Conservation (phyloP, 2,888 invertebrate species). For the Tetragonula carbonaria region DNA sequence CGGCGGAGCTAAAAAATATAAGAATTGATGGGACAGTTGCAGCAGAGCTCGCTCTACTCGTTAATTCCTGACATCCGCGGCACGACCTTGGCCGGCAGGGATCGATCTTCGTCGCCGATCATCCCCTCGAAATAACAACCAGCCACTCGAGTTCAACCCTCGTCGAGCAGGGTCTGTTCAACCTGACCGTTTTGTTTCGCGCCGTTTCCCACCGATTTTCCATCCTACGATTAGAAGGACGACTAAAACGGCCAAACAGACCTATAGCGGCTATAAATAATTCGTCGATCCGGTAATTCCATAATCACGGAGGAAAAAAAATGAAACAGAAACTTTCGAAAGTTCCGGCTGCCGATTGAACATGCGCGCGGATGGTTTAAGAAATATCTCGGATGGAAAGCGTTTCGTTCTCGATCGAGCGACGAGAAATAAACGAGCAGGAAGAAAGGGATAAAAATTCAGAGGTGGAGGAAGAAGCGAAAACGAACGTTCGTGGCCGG, state of each 20-base stretch:
- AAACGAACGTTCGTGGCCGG: constrained; percentile 35
- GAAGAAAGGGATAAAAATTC: constrained; percentile 8
- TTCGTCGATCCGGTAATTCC: no score
- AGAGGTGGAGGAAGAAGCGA: constrained; percentile 18
- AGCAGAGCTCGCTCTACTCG: neutral
- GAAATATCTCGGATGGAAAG: constrained; percentile 24
- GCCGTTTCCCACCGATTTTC: constrained; percentile 38
- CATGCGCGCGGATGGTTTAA: constrained; percentile 33
- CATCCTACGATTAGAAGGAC: neutral
- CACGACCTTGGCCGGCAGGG: constrained; percentile 9
- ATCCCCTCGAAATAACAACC: constrained; percentile 52
- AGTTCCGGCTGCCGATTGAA: neutral
- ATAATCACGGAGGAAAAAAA: no score
- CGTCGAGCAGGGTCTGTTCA: constrained; percentile 40
- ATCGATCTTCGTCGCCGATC: constrained; percentile 42
- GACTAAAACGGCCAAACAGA: no score
- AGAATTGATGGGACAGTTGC: constrained; percentile 21
- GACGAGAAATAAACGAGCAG: constrained; percentile 7
- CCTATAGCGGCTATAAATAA: no score
- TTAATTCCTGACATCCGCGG: constrained; percentile 14
- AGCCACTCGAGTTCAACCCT: constrained; percentile 33
- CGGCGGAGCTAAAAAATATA: neutral
- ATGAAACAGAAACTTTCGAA: no score
- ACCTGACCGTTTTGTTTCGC: constrained; percentile 49
- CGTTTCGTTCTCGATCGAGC: constrained; percentile 66